A percentile compares a stretch with the other conserved stretches of the same genome.
Evolutionary conservation across 2,797 vertebrate genomes (phyloP).

Genomic region (Myotis daubentonii): DNA sequence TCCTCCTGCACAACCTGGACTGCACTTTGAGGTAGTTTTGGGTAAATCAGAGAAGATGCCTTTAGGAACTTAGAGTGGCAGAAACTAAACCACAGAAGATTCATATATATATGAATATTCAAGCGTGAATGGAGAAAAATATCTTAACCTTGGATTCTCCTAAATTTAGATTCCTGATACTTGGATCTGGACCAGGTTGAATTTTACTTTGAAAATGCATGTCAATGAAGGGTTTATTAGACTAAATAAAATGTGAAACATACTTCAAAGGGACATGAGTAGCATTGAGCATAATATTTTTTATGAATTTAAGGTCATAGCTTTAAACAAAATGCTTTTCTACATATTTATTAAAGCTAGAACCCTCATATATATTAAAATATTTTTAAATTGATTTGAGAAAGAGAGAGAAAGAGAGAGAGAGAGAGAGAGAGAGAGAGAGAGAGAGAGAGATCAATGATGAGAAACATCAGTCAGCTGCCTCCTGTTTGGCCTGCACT

Average conservation of each 20-base stretch:
- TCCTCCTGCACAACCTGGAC: neutral
- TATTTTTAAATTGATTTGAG: too few relatives aligned
- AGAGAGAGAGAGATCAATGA: too few relatives aligned
- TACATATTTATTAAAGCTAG: neutral
- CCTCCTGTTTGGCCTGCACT: too few relatives aligned
- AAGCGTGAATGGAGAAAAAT: neutral
- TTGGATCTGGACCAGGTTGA: neutral
- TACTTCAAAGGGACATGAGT: neutral
- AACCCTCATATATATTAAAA: neutral
- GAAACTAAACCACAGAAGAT: neutral
- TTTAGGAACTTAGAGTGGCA: neutral
- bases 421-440: too few relatives aligned
- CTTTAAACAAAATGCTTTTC: conserved; percentile 1
- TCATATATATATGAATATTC: neutral
- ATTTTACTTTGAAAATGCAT: neutral
- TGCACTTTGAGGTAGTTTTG: neutral
- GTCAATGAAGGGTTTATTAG: neutral
- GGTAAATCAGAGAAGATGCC: neutral
- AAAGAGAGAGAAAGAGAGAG: too few relatives aligned
- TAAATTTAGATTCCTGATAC: neutral
- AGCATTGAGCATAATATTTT: neutral
- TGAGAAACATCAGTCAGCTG: too few relatives aligned
- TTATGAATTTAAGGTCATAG: neutral
- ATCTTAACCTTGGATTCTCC: neutral
- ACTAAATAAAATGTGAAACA: conserved; percentile 19